Conservation (phyloP, 1,140 invertebrate genomes). For the Streblospio benedicti region DNA sequence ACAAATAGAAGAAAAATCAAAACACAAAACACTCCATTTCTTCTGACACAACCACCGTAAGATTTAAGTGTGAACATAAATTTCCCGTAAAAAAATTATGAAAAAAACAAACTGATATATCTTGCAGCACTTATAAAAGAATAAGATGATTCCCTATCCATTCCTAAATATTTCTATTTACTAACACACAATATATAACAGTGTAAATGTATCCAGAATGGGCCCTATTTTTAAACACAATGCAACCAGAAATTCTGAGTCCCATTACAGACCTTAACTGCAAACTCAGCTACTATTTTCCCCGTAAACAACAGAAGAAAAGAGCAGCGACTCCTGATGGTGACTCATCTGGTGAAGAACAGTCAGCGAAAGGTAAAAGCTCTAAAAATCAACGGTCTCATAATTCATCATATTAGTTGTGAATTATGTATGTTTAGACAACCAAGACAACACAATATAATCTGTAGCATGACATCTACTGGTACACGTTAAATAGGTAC, state of each 20-base stretch:
- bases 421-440: background rate
- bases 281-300: slow-evolving; percentile 28
- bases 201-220: background rate
- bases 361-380: background rate
- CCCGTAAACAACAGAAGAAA: slow-evolving; percentile 23
- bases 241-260: too few relatives aligned
- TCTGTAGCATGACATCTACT: too few relatives aligned
- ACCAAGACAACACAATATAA: background rate
- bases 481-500: too few relatives aligned
- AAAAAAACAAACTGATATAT: too few relatives aligned
- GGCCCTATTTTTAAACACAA: background rate
- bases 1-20: too few relatives aligned
- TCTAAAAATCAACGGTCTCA: background rate
- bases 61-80: too few relatives aligned
- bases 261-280: background rate
- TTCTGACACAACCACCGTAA: too few relatives aligned
- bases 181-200: background rate
- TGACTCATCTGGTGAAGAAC: slow-evolving; percentile 10
- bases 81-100: too few relatives aligned
- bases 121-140: background rate
- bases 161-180: background rate
- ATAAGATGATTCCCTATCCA: background rate
- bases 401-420: background rate
- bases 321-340: slow-evolving; percentile 9
- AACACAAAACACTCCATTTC: too few relatives aligned